Conservation (phyloP, 2,113 vertebrate genomes). For the Neodontobutis hainanensis region DNA sequence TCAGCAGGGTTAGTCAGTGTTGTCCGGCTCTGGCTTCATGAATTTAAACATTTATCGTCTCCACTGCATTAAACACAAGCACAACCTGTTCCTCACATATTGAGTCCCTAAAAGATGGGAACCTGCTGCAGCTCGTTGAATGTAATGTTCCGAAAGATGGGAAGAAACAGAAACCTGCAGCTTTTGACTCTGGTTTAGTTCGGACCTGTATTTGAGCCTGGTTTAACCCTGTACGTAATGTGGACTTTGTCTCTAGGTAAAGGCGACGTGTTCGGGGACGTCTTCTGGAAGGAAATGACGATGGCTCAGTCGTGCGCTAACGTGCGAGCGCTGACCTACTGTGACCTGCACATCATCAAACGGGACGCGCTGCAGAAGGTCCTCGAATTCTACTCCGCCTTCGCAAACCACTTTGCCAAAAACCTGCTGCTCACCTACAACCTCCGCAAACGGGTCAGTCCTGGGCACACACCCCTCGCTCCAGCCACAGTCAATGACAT, state of each 20-base stretch:
- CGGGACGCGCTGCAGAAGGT: constrained; percentile 95
- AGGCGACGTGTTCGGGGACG: constrained; percentile 96
- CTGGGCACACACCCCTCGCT: too few species aligned
- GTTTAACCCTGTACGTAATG: not conserved
- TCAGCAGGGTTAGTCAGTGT: too few species aligned
- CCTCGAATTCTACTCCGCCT: constrained; percentile 92
- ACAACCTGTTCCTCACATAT: too few species aligned
- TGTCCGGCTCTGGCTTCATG: too few species aligned
- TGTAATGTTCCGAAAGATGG: too few species aligned
- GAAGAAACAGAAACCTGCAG: too few species aligned
- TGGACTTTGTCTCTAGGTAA: constrained; percentile 80
- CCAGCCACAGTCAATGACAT: too few species aligned
- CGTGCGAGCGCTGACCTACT: constrained; percentile 94
- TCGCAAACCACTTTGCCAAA: constrained; percentile 91
- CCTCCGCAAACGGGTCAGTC: constrained; percentile 90
- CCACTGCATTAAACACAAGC: too few species aligned
- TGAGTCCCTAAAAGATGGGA: too few species aligned
- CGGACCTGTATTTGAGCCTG: not conserved
- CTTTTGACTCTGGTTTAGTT: too few species aligned
- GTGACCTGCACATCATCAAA: constrained; percentile 96
- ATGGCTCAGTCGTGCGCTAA: constrained; percentile 95
- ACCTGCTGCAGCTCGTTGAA: too few species aligned
- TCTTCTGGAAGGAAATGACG: constrained; percentile 95
- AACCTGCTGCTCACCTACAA: constrained; percentile 97
- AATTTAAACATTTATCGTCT: too few species aligned